Base-by-base conservation (phyloP, 2,113 vertebrate species). In the Engraulis encrasicolus region DNA sequence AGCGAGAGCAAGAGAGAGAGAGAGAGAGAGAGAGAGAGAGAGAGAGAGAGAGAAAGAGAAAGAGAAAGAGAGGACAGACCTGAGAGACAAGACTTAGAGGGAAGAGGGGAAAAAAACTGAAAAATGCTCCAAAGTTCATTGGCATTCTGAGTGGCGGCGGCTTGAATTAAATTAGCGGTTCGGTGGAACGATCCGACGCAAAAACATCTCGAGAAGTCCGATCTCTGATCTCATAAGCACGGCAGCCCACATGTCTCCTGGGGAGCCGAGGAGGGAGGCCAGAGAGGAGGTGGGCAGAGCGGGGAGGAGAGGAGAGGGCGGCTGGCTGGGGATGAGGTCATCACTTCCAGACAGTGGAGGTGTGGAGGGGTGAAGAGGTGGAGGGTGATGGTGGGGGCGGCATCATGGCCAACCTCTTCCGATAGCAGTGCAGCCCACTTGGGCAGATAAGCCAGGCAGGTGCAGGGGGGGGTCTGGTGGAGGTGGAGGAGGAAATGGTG, bases 11-110 rank as follows among this genome's bases (percentile, higher is more conserved):
- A 31, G 19, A 31, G 58, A 31, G 7, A 27, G 58, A 14, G 58
- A 27, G 58, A 27, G 58, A 1, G 58, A 27, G 23, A n/a, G 58
- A 6, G 4, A 37, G 34, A 15, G 18, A 45, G 40, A 45, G 40
- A 45, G 40, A 45, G 58, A 66, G 23, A 66, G 9, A 45, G 40
- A 45, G 40, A 45, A 9, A 45, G 40, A 66, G 58, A 58, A 6
- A 66, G 86, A 88, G 87, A 92, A 89, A 88, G 84, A 83, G 87
- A 90, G 87, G 40, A 45, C 38, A 27, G 48, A 58, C 11, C 48
- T 20, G 14, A 52, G 49, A 78, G 61, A 48, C 23, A 23, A 7
- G 27, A 31, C n/a, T n/a, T n/a, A n/a, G 27, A 31, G 19, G 15
- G 58, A 31, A 27, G 58, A 14, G 40, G 40, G 40, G 40, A 9